Percentiles rank a stretch among this genome's conserved stretches.
Evolutionary conservation across 1,140 invertebrate genomes (phyloP).

Genomic region (Lysiphlebus fabarum): DNA sequence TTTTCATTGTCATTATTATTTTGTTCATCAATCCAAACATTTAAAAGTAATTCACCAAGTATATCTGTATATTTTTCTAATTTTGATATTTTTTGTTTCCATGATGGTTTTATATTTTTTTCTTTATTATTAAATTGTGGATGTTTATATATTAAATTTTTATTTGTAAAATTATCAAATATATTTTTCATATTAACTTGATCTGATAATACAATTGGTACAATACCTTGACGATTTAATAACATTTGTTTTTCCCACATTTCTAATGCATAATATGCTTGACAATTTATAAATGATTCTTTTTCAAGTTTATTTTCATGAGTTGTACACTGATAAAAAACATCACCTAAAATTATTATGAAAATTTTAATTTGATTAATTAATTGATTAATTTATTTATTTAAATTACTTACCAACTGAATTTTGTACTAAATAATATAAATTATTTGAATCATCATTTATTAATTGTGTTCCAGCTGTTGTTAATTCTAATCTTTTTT

Average conservation of each 20-base stretch:
- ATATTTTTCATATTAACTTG: conserved; percentile 36
- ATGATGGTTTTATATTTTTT: conserved; percentile 25
- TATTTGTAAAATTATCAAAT: conserved; percentile 38
- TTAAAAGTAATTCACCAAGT: conserved; percentile 45
- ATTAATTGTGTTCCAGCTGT: conserved; percentile 40
- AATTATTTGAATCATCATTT: conserved; percentile 24
- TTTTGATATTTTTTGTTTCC: conserved; percentile 42
- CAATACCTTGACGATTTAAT: conserved; percentile 14
- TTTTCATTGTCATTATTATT: conserved; percentile 24
- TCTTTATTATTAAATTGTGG: conserved; percentile 2
- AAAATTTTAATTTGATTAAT: conserved; percentile 3
- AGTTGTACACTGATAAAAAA: conserved; percentile 50
- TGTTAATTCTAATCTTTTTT: conserved; percentile 38
- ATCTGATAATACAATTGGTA: conserved; percentile 37
- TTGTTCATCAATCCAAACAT: conserved; percentile 42
- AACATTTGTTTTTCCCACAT: conserved; percentile 39
- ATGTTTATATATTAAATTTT: conserved; percentile 28
- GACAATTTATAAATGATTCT: conserved; percentile 37
- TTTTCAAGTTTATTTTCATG: conserved; percentile 33
- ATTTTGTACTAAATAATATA: conserved; percentile 45
- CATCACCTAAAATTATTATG: conserved; percentile 30
- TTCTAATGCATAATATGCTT: conserved; percentile 36
- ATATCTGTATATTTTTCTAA: conserved; percentile 43
- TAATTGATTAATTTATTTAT: no score
- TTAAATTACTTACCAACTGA: conserved; percentile 42